phyloP scores from a whole-genome alignment of 2,888 invertebrate genomes.

The Uropetala carovei region DNA sequence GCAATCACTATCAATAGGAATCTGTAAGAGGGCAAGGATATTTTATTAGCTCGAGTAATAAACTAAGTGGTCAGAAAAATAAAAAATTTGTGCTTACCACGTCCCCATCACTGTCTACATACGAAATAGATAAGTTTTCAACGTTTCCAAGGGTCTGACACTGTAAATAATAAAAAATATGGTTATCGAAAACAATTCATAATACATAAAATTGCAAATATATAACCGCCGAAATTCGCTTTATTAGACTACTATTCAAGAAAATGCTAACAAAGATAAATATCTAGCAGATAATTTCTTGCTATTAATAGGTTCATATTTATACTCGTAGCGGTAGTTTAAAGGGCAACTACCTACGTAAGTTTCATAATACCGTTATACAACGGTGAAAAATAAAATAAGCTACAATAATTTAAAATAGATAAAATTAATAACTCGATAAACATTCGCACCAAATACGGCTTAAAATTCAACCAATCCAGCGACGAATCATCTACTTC shows the following conservation, averaged over 20 bases:
- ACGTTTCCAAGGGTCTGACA: constrained; percentile 74
- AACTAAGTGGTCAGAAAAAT: neutral
- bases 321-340: too few species aligned
- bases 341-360: too few species aligned
- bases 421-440: neutral
- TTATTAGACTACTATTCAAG: neutral
- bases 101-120: constrained; percentile 74
- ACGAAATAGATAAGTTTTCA: constrained; percentile 74
- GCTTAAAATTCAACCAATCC: constrained; percentile 75
- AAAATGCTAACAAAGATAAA: neutral
- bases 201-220: too few species aligned
- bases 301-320: too few species aligned
- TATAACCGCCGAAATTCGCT: too few species aligned
- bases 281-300: too few species aligned
- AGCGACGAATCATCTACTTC: constrained; percentile 75
- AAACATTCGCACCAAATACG: constrained; percentile 74
- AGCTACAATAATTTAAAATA: neutral
- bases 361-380: too few species aligned
- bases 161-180: constrained; percentile 70
- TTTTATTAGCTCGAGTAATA: neutral
- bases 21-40: constrained; percentile 60
- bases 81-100: constrained; percentile 69
- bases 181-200: too few species aligned
- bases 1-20: constrained; percentile 74
- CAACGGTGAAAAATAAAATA: too few species aligned